Percentiles rank a stretch among this genome's conserved stretches.
phyloP scores from a whole-genome alignment of 2,113 vertebrate species.

The Nasalis larvatus region DNA sequence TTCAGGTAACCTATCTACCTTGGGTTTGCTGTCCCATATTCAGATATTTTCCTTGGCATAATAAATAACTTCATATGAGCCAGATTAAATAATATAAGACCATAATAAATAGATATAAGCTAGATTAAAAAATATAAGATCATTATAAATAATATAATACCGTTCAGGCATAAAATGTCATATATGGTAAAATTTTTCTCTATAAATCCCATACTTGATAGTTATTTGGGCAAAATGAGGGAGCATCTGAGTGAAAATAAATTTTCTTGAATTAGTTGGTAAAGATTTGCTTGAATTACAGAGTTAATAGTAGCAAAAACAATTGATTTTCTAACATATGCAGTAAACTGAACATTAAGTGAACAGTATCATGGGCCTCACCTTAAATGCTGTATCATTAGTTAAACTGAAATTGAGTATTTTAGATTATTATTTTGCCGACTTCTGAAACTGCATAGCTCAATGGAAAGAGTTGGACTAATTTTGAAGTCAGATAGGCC shows the following conservation, averaged over 20 bases:
- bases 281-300: not conserved
- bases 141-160: not conserved
- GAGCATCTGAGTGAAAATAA: not conserved
- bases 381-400: not conserved
- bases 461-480: not conserved
- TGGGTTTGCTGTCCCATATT: not conserved
- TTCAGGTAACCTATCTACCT: not conserved
- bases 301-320: not conserved
- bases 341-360: not conserved
- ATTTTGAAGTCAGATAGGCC: not conserved
- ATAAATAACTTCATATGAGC: not conserved
- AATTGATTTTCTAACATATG: not conserved
- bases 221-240: not conserved
- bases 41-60: not conserved
- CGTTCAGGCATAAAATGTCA: not conserved
- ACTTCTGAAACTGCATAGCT: not conserved
- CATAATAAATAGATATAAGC: not conserved
- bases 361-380: not conserved
- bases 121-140: not conserved
- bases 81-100: not conserved
- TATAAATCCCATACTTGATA: not conserved
- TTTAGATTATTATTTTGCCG: not conserved
- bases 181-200: not conserved
- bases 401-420: not conserved
- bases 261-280: not conserved